Conservation (phyloP, 2,113 vertebrate genomes). For the Mungos mungo region DNA sequence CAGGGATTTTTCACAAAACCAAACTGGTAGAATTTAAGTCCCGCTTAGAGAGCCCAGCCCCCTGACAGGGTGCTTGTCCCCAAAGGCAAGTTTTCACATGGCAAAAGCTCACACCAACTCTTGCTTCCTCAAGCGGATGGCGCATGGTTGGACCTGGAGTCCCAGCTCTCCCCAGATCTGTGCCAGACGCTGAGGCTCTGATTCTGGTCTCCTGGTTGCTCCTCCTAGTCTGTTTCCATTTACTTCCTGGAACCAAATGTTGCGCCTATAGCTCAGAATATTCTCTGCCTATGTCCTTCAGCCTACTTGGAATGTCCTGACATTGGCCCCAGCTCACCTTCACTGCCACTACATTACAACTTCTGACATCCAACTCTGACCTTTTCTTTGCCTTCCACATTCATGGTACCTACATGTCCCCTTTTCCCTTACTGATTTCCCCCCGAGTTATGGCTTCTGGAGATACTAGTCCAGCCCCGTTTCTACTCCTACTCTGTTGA, state of each 20-base stretch:
- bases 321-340: neutral
- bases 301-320: neutral
- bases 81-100: neutral
- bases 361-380: neutral
- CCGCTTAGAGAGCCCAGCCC: neutral
- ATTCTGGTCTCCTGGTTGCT: neutral
- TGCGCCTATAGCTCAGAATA: neutral
- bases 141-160: neutral
- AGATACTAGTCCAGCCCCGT: neutral
- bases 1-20: neutral
- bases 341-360: rapidly evolving
- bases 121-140: neutral
- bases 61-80: neutral
- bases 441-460: neutral
- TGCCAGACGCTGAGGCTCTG: neutral
- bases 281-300: neutral
- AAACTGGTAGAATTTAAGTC: neutral
- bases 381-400: neutral
- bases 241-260: neutral
- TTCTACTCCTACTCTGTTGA: neutral
- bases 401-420: rapidly evolving
- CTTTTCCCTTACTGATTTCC: neutral
- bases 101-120: neutral
- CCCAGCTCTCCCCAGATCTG: neutral
- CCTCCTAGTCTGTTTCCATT: neutral